phyloP scores from a whole-genome alignment of 92 coral and sea anemone genomes.

The Porites lobata region DNA sequence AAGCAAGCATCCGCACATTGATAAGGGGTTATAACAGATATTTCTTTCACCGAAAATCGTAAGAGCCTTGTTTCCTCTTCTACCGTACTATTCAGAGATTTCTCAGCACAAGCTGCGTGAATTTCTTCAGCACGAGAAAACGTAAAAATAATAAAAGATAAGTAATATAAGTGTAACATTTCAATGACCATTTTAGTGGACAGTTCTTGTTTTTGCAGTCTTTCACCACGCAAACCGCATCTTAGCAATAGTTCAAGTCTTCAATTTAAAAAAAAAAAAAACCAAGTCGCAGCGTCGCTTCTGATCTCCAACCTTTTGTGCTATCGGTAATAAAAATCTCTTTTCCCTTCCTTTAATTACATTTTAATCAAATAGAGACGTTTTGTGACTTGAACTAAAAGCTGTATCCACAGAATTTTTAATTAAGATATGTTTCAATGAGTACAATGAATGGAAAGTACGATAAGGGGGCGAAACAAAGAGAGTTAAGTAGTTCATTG shows the following conservation, averaged over 20 bases:
- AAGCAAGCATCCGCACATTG: conserved; percentile 63
- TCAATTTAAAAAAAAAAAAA: background rate
- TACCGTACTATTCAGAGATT: background rate
- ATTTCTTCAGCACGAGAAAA: background rate
- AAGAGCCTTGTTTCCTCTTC: background rate
- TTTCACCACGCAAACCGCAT: background rate
- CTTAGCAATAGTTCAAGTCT: background rate
- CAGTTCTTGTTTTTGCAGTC: background rate
- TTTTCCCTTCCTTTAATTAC: conserved; percentile 21
- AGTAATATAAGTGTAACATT: background rate
- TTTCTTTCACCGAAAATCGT: background rate
- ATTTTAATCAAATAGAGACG: conserved; percentile 22
- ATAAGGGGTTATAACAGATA: conserved; percentile 19
- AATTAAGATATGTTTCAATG: conserved; percentile 25
- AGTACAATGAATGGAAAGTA: background rate
- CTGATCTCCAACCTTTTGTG: background rate
- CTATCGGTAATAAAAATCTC: background rate
- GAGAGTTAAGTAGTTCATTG: background rate
- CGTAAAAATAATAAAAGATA: background rate
- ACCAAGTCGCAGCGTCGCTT: background rate
- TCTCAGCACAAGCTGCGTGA: background rate
- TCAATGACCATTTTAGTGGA: background rate
- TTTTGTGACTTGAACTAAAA: conserved; percentile 1
- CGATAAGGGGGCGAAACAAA: background rate
- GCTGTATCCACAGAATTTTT: background rate